These are phyloP conservation scores for Delichon dasypus DNA, from an alignment of 2,797 vertebrate genomes.

Conservation along the genomic window DNA sequence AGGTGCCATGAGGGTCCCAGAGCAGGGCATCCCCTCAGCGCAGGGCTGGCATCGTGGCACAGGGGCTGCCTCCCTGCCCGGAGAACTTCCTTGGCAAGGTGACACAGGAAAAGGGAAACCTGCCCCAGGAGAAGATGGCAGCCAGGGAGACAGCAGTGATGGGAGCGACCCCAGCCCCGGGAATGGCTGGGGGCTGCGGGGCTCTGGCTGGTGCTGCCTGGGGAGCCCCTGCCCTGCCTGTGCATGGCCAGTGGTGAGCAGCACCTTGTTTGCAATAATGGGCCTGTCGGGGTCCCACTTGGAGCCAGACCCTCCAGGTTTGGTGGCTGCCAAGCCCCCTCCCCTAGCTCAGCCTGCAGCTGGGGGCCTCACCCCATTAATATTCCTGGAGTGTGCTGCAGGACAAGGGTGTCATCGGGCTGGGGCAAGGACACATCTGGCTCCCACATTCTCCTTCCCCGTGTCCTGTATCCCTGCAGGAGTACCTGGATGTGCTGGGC, in stretches of 20 bases:
- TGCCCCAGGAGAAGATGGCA: neutral
- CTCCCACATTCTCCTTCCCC: neutral
- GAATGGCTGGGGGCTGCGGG: fast-evolving
- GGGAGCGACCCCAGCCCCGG: fast-evolving
- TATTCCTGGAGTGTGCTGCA: neutral
- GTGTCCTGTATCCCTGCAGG: slow-evolving; percentile 73
- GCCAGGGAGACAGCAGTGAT: neutral
- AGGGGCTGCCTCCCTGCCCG: neutral
- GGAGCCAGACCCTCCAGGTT: neutral
- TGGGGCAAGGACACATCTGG: neutral
- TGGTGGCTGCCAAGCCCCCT: neutral
- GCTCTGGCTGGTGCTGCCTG: neutral
- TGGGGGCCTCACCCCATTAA: neutral
- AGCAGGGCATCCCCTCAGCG: neutral
- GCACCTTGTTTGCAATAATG: neutral
- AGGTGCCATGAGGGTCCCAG: neutral
- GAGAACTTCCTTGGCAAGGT: neutral
- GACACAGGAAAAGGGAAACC: neutral
- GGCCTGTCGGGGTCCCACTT: neutral
- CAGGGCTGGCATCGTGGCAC: neutral
- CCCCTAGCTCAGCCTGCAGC: neutral
- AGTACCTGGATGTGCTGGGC: slow-evolving; percentile 95
- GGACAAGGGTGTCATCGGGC: fast-evolving
- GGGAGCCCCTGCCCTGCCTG: neutral
- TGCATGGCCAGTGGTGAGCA: neutral